Evolutionary conservation across 2,888 invertebrate species (phyloP).

Genomic region (Melieria omissa): DNA sequence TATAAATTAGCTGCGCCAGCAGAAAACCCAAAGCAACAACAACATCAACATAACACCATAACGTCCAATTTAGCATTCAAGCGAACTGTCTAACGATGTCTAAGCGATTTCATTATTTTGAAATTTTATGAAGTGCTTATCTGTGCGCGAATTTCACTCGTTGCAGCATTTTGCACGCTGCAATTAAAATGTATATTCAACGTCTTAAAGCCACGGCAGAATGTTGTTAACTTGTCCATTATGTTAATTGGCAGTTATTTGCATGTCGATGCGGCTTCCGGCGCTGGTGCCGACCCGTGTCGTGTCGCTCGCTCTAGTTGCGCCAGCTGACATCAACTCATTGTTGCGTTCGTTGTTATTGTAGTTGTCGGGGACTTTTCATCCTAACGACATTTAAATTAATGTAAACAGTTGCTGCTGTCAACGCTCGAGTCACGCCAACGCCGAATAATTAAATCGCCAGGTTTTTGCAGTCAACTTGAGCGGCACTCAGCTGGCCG

Average conservation of each 20-base stretch:
- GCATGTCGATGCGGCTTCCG: neutral
- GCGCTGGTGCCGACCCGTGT: neutral
- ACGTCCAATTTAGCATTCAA: too few relatives aligned
- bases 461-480: conserved; percentile 1
- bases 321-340: neutral
- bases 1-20: too few relatives aligned
- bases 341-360: neutral
- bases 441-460: conserved; percentile 21
- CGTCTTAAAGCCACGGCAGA: neutral
- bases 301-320: neutral
- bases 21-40: too few relatives aligned
- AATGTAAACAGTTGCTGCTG: conserved; percentile 12
- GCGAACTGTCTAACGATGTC: too few relatives aligned
- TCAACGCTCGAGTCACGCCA: conserved; percentile 13
- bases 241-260: conserved; percentile 26
- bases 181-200: conserved; percentile 12
- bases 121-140: conserved; percentile 21
- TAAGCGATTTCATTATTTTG: too few relatives aligned
- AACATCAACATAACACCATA: too few relatives aligned
- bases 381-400: conserved; percentile 12
- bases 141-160: too few relatives aligned
- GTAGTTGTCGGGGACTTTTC: neutral
- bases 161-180: neutral
- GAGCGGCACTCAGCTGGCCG: too few relatives aligned
- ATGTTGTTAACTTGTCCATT: conserved; percentile 19